Evolutionary conservation across 2,113 vertebrate genomes (phyloP).

Genomic region (Amphilophus citrinellus): DNA sequence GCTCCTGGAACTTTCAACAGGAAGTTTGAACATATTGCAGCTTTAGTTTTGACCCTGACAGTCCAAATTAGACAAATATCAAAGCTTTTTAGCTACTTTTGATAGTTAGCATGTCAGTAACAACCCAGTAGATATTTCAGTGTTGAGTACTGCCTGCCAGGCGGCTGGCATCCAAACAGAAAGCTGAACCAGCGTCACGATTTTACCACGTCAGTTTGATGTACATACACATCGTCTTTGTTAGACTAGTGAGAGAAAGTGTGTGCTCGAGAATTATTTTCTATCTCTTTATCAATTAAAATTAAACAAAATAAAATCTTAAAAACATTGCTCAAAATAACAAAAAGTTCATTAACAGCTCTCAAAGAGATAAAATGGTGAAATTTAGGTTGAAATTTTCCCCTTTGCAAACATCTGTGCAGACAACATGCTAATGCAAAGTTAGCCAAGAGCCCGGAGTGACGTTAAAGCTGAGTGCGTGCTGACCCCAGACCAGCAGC

Average conservation of each 20-base stretch:
- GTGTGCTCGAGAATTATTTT: not conserved
- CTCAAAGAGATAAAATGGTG: not conserved
- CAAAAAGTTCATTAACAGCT: too few species aligned
- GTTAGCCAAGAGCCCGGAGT: not conserved
- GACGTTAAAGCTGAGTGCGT: not conserved
- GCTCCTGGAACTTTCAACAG: not conserved
- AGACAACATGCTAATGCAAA: not conserved
- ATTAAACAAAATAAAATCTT: too few species aligned
- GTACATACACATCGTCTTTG: not conserved
- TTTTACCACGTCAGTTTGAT: not conserved
- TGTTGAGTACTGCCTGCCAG: not conserved
- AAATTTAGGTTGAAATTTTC: not conserved
- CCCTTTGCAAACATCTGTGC: not conserved
- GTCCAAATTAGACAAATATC: not conserved
- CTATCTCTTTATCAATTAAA: too few species aligned
- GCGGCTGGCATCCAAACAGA: not conserved
- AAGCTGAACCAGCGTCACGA: not conserved
- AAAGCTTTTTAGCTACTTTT: not conserved
- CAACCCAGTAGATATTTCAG: not conserved
- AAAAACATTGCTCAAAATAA: too few species aligned
- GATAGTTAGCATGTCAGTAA: not conserved
- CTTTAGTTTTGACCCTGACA: not conserved
- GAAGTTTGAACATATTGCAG: not conserved
- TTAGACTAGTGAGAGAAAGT: not conserved
- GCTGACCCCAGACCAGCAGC: not conserved